These are phyloP conservation scores for Fistularia commersonii DNA, from an alignment of 2,797 vertebrate species.

Conservation along the genomic window DNA sequence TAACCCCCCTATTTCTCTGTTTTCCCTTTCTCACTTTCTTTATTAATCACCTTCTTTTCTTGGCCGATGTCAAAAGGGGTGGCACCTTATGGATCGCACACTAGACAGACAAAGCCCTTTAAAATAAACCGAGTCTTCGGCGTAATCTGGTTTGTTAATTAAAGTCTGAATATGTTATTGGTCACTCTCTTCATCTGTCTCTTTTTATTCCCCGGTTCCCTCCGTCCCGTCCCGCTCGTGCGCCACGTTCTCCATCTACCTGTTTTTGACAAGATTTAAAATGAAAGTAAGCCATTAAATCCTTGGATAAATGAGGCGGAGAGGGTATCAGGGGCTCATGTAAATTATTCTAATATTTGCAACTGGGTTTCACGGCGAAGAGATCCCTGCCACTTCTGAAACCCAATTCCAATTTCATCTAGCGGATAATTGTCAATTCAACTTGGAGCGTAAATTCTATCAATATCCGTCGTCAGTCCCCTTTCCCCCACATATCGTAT, in stretches of 20 bases:
- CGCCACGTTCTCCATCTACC: slow-evolving; percentile 12
- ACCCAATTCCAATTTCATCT: slow-evolving; percentile 65
- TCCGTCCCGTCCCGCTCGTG: no score
- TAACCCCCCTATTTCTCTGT: no score
- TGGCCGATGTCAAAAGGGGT: slow-evolving; percentile 16
- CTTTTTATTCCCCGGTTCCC: slow-evolving; percentile 21
- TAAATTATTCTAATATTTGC: slow-evolving; percentile 67
- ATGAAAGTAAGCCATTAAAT: slow-evolving; percentile 58
- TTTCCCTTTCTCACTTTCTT: background rate
- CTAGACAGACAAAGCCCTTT: slow-evolving; percentile 33
- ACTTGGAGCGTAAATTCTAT: slow-evolving; percentile 58
- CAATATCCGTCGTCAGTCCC: slow-evolving; percentile 54
- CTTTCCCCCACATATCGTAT: slow-evolving; percentile 35
- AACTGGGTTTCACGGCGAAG: slow-evolving; percentile 48
- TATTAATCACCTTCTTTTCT: slow-evolving; percentile 9
- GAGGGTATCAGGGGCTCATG: slow-evolving; percentile 47
- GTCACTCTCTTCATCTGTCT: slow-evolving; percentile 39
- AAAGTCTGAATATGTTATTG: slow-evolving; percentile 43
- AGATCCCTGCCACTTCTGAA: slow-evolving; percentile 37
- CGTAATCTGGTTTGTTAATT: slow-evolving; percentile 50
- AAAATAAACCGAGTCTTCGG: slow-evolving; percentile 41
- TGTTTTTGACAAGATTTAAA: slow-evolving; percentile 34
- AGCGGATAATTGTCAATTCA: slow-evolving; percentile 63
- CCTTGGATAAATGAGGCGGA: slow-evolving; percentile 53
- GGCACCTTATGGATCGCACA: slow-evolving; percentile 21